Evolutionary conservation across 2,888 invertebrate species (phyloP), one percentile per base, ranked within the genome.

Genomic region (Pterostichus madidus): DNA sequence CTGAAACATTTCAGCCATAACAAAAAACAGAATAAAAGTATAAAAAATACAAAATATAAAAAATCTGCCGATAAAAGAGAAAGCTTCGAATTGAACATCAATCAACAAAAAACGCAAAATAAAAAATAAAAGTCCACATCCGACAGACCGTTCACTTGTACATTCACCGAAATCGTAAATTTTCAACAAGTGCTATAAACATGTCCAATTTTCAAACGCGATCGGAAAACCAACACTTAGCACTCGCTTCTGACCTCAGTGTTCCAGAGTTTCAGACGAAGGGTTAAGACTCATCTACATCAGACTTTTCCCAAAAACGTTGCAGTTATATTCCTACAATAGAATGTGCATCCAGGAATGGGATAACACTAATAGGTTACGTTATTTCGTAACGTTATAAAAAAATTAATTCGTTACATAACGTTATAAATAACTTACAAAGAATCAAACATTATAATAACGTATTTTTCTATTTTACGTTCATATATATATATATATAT

Each of bases 61-160:
- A 71, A 71, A 71, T 24, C 44, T 71, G 68, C 68, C 68, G 68
- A 71, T 71, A 71, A 44, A 71, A 71, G 68, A 71, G 68, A 44
- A 71, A 71, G 68, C 68, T 56, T 17, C 44, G 68, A 44, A 71
- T 64, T 71, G 68, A 71, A 71, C 68, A 71, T 71, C 68, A 44
- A 71, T 71, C 68, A 71, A 71, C 68, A 71, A 44, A 71, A 71
- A 71, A 71, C 68, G 68, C 44, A 71, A 71, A 71, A 71, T 71
- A 71, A 71, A 71, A 71, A 71, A 71, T 71, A 44, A 17, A 71
- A 71, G 44, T 46, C 68, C 68, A 39, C 15, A 71, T 71, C 68
- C 39, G 68, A 71, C 68, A 71, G 44, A 71, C 68, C 68, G 44
- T 71, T 71, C 44, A 71, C 68, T 71, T 71, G 68, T 44, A 71